A percentile compares a stretch with the other conserved stretches of the same genome.
Evolutionary conservation across 2,113 vertebrate species (phyloP).

Genomic region (Anthoscopus minutus): DNA sequence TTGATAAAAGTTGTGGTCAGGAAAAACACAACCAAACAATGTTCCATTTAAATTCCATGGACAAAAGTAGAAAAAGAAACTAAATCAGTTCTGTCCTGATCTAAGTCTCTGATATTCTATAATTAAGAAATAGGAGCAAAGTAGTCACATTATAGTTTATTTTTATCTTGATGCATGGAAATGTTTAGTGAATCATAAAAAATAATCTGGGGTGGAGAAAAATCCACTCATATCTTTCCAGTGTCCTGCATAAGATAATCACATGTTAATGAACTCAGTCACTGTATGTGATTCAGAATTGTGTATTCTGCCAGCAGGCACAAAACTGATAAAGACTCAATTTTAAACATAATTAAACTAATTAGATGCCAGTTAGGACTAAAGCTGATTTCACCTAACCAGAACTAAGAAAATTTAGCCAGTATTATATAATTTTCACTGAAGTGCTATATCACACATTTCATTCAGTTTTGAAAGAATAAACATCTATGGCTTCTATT

Average conservation of each 20-base stretch:
- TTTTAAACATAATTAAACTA: not conserved
- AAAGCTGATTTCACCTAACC: not conserved
- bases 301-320: not conserved
- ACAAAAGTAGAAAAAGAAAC: not conserved
- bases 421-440: not conserved
- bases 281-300: not conserved
- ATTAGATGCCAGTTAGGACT: not conserved
- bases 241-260: not conserved
- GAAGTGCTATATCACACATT: not conserved
- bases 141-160: not conserved
- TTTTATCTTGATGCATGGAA: conserved; percentile 44
- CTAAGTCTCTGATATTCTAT: not conserved
- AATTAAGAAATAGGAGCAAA: not conserved
- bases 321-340: not conserved
- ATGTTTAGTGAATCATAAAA: not conserved
- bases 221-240: conserved; percentile 18
- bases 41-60: not conserved
- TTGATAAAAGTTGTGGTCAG: not conserved
- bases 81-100: not conserved
- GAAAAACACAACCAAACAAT: not conserved
- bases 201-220: not conserved
- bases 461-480: not conserved
- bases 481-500: not conserved
- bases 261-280: not conserved
- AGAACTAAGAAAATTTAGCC: not conserved